These are phyloP conservation scores for Gallirallus australis DNA, from an alignment of 2,797 vertebrate genomes.

Conservation along the genomic window DNA sequence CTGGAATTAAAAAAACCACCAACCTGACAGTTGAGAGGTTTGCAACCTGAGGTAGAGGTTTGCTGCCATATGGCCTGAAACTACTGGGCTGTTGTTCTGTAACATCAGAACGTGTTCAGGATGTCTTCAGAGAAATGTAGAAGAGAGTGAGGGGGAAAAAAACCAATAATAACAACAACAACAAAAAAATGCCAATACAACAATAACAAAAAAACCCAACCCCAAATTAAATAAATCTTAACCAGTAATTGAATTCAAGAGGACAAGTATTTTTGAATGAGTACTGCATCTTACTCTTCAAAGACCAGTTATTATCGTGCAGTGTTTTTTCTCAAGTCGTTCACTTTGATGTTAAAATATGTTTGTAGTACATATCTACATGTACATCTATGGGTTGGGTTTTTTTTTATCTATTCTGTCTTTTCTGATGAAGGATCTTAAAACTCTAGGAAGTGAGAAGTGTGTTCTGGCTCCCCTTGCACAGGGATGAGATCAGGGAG, in stretches of 20 bases:
- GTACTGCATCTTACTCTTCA: neutral
- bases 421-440: neutral
- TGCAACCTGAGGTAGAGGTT: neutral
- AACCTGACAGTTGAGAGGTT: neutral
- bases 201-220: neutral
- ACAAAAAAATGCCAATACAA: too few relatives aligned
- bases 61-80: neutral
- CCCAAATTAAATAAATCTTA: neutral
- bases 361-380: neutral
- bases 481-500: neutral
- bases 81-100: neutral
- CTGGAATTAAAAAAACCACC: accelerated
- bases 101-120: neutral
- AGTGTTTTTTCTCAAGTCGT: neutral
- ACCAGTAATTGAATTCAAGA: neutral
- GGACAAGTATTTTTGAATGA: neutral
- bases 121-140: neutral
- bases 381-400: neutral
- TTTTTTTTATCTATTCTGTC: neutral
- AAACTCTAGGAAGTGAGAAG: neutral
- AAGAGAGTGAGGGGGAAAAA: neutral
- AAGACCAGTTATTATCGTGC: neutral
- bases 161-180: neutral
- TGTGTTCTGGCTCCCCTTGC: neutral
- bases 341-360: neutral